phyloP scores from a whole-genome alignment of 2,797 vertebrate genomes.

The Sebastes variabilis region DNA sequence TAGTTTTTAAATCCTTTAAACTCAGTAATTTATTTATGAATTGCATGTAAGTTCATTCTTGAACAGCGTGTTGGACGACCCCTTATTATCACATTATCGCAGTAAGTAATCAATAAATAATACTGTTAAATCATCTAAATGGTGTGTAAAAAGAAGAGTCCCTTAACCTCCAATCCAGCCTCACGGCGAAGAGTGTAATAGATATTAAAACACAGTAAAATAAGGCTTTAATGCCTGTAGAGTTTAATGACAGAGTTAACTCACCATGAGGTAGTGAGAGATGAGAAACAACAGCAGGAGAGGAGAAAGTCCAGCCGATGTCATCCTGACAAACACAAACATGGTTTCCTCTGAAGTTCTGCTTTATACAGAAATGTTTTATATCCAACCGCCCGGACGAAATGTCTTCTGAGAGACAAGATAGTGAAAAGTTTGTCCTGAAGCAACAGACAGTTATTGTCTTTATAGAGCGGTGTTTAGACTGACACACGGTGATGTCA shows the following conservation, averaged over 20 bases:
- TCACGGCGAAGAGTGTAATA: no score
- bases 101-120: no score
- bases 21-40: no score
- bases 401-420: neutral
- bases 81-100: no score
- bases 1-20: no score
- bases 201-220: neutral
- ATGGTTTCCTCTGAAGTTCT: neutral
- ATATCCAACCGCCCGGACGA: no score
- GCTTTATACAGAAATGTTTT: neutral
- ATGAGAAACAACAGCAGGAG: neutral
- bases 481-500: neutral
- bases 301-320: neutral
- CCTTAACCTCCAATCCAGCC: no score
- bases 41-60: no score
- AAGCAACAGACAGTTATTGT: neutral
- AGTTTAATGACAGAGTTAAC: neutral
- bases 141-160: no score
- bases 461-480: no score
- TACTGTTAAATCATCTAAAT: no score
- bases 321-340: conserved; percentile 6
- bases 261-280: neutral
- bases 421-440: neutral
- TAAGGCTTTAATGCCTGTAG: neutral
- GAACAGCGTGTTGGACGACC: no score